Evolutionary conservation across 2,797 vertebrate species (phyloP), one percentile per base, ranked within the genome.

Genomic region (Balearica regulorum): DNA sequence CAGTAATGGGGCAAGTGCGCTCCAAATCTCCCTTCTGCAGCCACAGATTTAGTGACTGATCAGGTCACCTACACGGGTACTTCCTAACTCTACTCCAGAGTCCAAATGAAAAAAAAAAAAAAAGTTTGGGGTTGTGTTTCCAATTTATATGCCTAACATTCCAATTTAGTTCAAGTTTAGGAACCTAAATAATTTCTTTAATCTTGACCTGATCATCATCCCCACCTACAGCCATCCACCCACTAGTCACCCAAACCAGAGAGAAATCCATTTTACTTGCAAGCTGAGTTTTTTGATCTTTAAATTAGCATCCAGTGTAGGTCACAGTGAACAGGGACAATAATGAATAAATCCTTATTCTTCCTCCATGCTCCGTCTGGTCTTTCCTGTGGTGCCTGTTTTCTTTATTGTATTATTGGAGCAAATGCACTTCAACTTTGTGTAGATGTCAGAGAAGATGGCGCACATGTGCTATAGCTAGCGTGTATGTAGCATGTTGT

Each of bases 261-360:
- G 14, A 68, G 21, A 96, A 93, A 87, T 58, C 19, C 28, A 49
- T 71, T 85, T 81, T 54, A 57, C 21, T 81, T 78, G 35, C 81
- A 88, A 88, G 46, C 18, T 41, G 78, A 82, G 22, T 44, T 43
- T 89, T 87, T 69, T 9, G 0, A 5, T 85, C 71, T 83, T 91
- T 88, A 69, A 91, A 75, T 90, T 81, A 64, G 35, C 48, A 51
- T 68, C 79, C 46, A 54, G 62, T 90, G 78, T 83, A 88, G 51
- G 69, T 91, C 46, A 76, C 43, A 51, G 35, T 31, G 44, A 92
- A 88, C 35, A 58, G 33, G 43, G 46, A 81, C 7, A 21, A 73
- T 85, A 85, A 83, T 51, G 43, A 92, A 87, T 84, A 81, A 96
- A 94, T 68, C 76, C 83, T 71, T 87, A 73, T 77, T 62, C 41